phyloP scores from a whole-genome alignment of 2,888 invertebrate genomes.

The Balanococcus diminutus region DNA sequence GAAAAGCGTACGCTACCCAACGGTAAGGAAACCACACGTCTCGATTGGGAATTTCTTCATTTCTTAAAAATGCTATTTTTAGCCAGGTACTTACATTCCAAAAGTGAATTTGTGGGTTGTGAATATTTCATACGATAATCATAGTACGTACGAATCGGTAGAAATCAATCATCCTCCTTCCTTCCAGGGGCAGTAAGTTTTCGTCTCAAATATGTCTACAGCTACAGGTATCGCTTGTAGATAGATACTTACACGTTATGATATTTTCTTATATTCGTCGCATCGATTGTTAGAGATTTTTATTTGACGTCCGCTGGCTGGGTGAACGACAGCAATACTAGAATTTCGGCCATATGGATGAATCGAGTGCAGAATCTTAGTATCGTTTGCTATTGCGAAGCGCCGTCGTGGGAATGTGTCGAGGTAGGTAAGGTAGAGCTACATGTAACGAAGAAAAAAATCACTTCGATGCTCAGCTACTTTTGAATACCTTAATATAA shows the following conservation, averaged over 20 bases:
- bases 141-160: constrained; percentile 70
- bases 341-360: constrained; percentile 75
- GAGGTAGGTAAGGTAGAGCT: constrained; percentile 64
- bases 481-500: background rate
- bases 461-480: too few relatives aligned
- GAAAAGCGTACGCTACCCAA: constrained; percentile 81
- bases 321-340: constrained; percentile 72
- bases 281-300: constrained; percentile 61
- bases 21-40: constrained; percentile 67
- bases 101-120: constrained; percentile 82
- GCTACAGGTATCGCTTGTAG: background rate
- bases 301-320: constrained; percentile 77
- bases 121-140: constrained; percentile 67
- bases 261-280: too few relatives aligned
- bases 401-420: constrained; percentile 73
- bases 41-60: background rate
- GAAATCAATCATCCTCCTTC: constrained; percentile 76
- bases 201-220: too few relatives aligned
- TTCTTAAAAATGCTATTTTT: constrained; percentile 58
- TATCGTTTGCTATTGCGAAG: constrained; percentile 78
- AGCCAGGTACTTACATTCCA: constrained; percentile 87
- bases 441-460: too few relatives aligned
- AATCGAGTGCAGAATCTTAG: constrained; percentile 85
- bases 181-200: constrained; percentile 79
- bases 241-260: too few relatives aligned